These are phyloP conservation scores for Drosophila parabipectinata DNA, from an alignment of 1,140 invertebrate genomes.

Conservation along the genomic window DNA sequence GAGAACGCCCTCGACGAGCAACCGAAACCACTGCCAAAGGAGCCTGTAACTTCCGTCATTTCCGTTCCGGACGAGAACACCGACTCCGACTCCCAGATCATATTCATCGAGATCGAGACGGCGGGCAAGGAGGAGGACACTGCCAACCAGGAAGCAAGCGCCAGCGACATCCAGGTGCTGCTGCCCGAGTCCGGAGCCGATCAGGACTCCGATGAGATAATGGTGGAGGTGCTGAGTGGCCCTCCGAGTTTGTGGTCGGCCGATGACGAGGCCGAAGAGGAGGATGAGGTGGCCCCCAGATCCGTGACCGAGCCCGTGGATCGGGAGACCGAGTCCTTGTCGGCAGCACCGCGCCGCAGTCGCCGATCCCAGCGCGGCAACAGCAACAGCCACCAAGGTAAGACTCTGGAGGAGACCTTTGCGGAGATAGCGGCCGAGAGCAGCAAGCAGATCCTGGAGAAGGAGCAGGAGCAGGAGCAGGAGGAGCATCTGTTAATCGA, in stretches of 20 bases:
- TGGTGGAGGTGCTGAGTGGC: constrained; percentile 38
- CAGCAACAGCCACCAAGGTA: constrained; percentile 13
- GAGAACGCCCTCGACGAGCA: constrained; percentile 34
- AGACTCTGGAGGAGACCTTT: constrained; percentile 63
- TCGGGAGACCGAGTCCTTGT: not conserved
- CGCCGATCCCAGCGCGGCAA: constrained; percentile 13
- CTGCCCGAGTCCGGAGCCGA: not conserved
- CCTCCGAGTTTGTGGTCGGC: constrained; percentile 39
- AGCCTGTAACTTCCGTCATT: not conserved
- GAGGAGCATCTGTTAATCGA: constrained; percentile 39
- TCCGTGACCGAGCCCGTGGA: not conserved
- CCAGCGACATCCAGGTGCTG: not conserved
- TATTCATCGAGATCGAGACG: constrained; percentile 63
- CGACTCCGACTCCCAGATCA: constrained; percentile 47
- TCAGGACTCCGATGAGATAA: constrained; percentile 4
- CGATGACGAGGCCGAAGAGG: constrained; percentile 14
- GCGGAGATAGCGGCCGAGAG: constrained; percentile 60
- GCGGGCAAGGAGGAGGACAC: constrained; percentile 10
- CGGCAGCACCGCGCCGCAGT: constrained; percentile 35
- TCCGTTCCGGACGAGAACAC: constrained; percentile 10
- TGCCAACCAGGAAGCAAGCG: not conserved
- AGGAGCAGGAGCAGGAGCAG: not conserved
- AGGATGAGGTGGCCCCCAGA: not conserved
- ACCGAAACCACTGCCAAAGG: constrained; percentile 3
- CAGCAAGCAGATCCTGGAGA: constrained; percentile 27